phyloP scores from a whole-genome alignment of 1,140 invertebrate species.

The Globodera rostochiensis region DNA sequence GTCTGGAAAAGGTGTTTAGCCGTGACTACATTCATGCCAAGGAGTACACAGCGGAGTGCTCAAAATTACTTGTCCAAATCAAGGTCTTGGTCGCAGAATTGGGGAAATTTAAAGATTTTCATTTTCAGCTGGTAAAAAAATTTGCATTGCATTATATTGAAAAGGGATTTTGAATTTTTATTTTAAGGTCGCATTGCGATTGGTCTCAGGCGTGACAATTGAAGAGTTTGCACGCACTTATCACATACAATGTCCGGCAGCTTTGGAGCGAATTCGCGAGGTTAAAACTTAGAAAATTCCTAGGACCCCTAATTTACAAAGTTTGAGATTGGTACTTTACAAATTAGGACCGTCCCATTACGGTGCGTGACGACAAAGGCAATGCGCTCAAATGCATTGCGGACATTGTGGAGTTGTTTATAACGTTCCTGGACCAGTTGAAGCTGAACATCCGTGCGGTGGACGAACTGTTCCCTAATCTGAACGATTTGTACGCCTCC shows the following conservation, averaged over 20 bases:
- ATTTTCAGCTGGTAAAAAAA: no score
- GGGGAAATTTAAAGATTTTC: no score
- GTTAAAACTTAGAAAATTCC: background rate
- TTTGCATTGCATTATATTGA: background rate
- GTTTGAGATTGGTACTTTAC: no score
- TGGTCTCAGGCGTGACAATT: conserved; percentile 52
- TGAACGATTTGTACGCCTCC: conserved; percentile 88
- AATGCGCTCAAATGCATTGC: conserved; percentile 98
- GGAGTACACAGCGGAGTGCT: conserved; percentile 89
- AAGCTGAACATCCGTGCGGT: conserved; percentile 91
- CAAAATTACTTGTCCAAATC: conserved; percentile 91
- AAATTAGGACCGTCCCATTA: conserved; percentile 91
- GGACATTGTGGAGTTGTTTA: conserved; percentile 96
- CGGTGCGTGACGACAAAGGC: conserved; percentile 91
- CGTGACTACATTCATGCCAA: conserved; percentile 81
- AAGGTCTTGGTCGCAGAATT: conserved; percentile 72
- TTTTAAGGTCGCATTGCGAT: conserved; percentile 53
- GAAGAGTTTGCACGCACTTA: conserved; percentile 59
- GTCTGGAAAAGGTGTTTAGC: conserved; percentile 97
- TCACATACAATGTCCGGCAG: conserved; percentile 75
- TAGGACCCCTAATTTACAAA: no score
- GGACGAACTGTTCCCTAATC: conserved; percentile 92
- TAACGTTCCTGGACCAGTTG: conserved; percentile 96
- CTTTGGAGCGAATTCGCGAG: conserved; percentile 92
- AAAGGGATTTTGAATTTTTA: no score